These are phyloP conservation scores for Brotula barbata DNA, from an alignment of 2,797 vertebrate species.

Conservation along the genomic window DNA sequence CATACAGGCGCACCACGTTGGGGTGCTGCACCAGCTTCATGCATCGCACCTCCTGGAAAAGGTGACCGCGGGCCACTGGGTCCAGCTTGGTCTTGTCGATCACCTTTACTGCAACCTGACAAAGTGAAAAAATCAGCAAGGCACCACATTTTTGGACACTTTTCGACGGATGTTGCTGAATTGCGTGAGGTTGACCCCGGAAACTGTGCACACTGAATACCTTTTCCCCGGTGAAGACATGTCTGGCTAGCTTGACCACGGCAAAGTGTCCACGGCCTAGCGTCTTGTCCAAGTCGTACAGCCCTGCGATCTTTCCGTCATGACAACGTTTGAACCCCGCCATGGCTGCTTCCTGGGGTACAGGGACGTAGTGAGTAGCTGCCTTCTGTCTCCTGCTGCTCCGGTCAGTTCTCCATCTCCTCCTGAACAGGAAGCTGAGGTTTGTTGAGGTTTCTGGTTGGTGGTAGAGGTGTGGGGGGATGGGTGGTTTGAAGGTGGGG, in stretches of 20 bases:
- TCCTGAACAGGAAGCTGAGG: background rate
- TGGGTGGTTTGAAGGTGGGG: too few relatives aligned
- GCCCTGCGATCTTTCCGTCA: constrained; percentile 96
- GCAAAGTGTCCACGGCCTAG: constrained; percentile 97
- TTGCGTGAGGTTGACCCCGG: too few relatives aligned
- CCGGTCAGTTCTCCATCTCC: constrained; percentile 65
- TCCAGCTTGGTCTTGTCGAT: constrained; percentile 99
- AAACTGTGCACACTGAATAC: constrained; percentile 26
- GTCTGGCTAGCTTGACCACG: constrained; percentile 96
- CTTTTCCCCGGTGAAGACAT: constrained; percentile 98
- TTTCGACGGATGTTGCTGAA: background rate
- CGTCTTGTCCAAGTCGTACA: constrained; percentile 98
- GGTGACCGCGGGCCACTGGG: constrained; percentile 91
- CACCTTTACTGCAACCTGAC: constrained; percentile 93
- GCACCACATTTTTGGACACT: background rate
- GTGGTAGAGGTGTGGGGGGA: too few relatives aligned
- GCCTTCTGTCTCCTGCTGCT: constrained; percentile 37
- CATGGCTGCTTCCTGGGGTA: constrained; percentile 79
- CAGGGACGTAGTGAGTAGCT: constrained; percentile 13
- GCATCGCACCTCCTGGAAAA: constrained; percentile 98
- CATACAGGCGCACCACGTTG: constrained; percentile 96
- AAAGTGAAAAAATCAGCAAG: background rate
- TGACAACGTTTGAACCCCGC: constrained; percentile 95
- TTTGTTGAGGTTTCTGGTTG: constrained; percentile 1
- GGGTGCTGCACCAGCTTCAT: constrained; percentile 99